Conservation (phyloP, 2,888 invertebrate genomes). For the Fragum whitleyi region DNA sequence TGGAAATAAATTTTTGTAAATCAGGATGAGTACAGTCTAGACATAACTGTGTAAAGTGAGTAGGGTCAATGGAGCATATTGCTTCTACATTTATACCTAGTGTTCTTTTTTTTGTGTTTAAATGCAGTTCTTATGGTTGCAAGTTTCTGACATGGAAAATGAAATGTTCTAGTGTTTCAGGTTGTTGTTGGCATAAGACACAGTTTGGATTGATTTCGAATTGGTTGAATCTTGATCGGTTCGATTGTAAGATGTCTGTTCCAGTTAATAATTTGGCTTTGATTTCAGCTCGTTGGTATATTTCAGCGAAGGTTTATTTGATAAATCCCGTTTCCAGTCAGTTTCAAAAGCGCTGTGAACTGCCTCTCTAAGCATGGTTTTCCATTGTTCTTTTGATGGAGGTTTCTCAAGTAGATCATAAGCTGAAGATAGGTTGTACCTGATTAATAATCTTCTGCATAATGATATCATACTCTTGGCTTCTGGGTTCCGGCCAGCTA, state of each 20-base stretch:
- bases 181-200: neutral
- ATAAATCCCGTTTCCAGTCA: neutral
- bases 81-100: too few species aligned
- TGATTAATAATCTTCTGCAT: too few species aligned
- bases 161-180: conserved; percentile 3
- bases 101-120: too few species aligned
- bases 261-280: neutral
- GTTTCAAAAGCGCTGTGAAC: neutral
- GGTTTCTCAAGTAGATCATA: neutral
- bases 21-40: too few species aligned
- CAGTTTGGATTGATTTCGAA: neutral
- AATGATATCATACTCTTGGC: too few species aligned
- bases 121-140: too few species aligned
- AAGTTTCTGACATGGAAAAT: too few species aligned
- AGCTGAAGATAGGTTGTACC: neutral
- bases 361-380: neutral
- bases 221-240: neutral
- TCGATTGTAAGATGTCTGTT: neutral
- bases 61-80: too few species aligned
- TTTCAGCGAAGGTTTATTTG: neutral
- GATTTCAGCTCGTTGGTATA: neutral
- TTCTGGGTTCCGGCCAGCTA: too few species aligned
- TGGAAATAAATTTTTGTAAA: too few species aligned
- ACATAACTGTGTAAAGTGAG: too few species aligned
- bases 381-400: neutral